These are phyloP conservation scores for Kryptolebias ocellatus DNA, from an alignment of 2,797 vertebrate genomes.

Conservation along the genomic window DNA sequence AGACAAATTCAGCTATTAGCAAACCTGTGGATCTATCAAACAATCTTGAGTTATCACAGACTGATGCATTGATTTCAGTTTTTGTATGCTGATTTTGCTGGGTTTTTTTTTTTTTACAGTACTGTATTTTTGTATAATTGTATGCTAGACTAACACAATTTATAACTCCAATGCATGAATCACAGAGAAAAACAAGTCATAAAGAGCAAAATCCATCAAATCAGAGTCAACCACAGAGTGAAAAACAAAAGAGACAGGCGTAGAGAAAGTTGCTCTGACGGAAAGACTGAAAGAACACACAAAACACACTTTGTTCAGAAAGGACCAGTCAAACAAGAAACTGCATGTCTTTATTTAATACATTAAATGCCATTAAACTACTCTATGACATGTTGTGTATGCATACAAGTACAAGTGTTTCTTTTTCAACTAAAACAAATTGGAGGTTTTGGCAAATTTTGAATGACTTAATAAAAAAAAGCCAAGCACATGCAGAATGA, in stretches of 20 bases:
- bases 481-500: slow-evolving; percentile 37
- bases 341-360: no score
- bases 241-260: not conserved
- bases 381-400: no score
- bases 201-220: not conserved
- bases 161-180: not conserved
- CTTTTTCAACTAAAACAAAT: slow-evolving; percentile 15
- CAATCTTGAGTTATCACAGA: no score
- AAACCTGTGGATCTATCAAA: no score
- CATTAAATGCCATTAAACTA: no score
- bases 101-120: no score
- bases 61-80: no score
- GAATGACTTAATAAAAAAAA: slow-evolving; percentile 30
- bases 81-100: not conserved
- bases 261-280: not conserved
- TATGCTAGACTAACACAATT: not conserved
- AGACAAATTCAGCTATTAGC: no score
- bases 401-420: not conserved
- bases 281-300: not conserved
- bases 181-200: not conserved
- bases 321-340: not conserved
- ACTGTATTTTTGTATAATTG: not conserved
- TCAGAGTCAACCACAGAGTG: not conserved
- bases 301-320: not conserved
- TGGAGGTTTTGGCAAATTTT: slow-evolving; percentile 28